Percentiles rank a stretch among this genome's conserved stretches.
Evolutionary conservation across 1,140 invertebrate genomes (phyloP).

Genomic region (Lordiphosa stackelbergi): DNA sequence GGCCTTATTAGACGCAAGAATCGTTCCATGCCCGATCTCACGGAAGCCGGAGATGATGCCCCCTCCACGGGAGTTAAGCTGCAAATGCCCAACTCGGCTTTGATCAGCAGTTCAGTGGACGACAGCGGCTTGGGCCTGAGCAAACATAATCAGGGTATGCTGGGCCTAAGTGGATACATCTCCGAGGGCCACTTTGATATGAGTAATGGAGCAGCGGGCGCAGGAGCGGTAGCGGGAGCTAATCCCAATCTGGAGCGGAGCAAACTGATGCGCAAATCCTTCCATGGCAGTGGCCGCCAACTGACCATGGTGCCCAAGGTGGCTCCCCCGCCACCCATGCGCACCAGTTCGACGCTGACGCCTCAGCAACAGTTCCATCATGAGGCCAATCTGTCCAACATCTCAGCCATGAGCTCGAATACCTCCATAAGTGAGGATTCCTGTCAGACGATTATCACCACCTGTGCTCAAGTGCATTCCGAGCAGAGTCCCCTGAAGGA

Average conservation of each 20-base stretch:
- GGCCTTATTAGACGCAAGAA: slow-evolving; percentile 92
- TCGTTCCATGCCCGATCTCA: slow-evolving; percentile 92
- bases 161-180: slow-evolving; percentile 86
- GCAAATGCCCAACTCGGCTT: slow-evolving; percentile 74
- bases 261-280: slow-evolving; percentile 92
- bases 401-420: slow-evolving; percentile 82
- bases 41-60: slow-evolving; percentile 82
- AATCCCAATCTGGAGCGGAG: slow-evolving; percentile 91
- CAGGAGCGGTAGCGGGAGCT: slow-evolving; percentile 32
- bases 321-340: slow-evolving; percentile 89
- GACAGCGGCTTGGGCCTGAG: slow-evolving; percentile 83
- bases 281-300: slow-evolving; percentile 89
- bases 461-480: slow-evolving; percentile 87
- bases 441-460: slow-evolving; percentile 87
- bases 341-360: slow-evolving; percentile 85
- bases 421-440: slow-evolving; percentile 87
- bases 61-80: slow-evolving; percentile 74
- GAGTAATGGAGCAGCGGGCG: slow-evolving; percentile 52
- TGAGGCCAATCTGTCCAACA: slow-evolving; percentile 71
- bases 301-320: slow-evolving; percentile 88
- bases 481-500: slow-evolving; percentile 84
- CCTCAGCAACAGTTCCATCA: slow-evolving; percentile 72
- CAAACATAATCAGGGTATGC: slow-evolving; percentile 75
- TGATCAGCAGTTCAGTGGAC: slow-evolving; percentile 82
- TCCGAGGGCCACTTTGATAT: slow-evolving; percentile 92